Base-by-base conservation (phyloP, 2,888 invertebrate species). In the Hirtodrosophila trivittata region DNA sequence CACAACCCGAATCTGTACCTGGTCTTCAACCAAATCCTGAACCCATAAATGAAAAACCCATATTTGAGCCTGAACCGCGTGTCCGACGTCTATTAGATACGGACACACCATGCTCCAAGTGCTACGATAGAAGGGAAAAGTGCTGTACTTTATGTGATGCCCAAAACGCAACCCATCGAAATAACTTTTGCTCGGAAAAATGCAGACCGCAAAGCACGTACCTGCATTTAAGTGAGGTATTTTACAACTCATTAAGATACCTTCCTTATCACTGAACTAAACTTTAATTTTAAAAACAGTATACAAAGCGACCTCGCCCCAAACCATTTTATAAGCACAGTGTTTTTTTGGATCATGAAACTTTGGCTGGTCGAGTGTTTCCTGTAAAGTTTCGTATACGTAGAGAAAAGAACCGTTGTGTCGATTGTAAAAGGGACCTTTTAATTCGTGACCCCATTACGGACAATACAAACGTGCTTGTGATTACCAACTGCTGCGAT, bases 211-310 rank as follows among this genome's bases (percentile, higher is more conserved):
- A 42, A 0, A 47, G 52, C 7, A 81, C 80, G 0, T n/a, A 0
- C 0, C 30, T 80, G 6, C 85, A 84, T 25, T 39, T 77, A 28
- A 14, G 50, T 0, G 82, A 86, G 74, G 80, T 84, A 63, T 0
- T 16, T 10, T 7, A 8, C 13, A 12, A 38, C 5, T 8, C 12
- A 5, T 26, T 13, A 13, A 30, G 0, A 28, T 3, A 8, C n/a
- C 1, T n/a, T 7, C 5, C 5, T 30, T 30, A 30, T 30, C 8
- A 30, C 2, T 16, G 2, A 7, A 16, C 1, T 16, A 8, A n/a
- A n/a, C n/a, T n/a, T n/a, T n/a, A n/a, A n/a, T n/a, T n/a, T n/a
- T 13, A 21, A 6, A 0, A 1, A 1, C 16, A 78, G 86, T 64
- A 16, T 25, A 62, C 66, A 0, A 76, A 64, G 14, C 62, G 74